phyloP scores from a whole-genome alignment of 2,797 vertebrate genomes.

The Notoglanidium macrostoma region DNA sequence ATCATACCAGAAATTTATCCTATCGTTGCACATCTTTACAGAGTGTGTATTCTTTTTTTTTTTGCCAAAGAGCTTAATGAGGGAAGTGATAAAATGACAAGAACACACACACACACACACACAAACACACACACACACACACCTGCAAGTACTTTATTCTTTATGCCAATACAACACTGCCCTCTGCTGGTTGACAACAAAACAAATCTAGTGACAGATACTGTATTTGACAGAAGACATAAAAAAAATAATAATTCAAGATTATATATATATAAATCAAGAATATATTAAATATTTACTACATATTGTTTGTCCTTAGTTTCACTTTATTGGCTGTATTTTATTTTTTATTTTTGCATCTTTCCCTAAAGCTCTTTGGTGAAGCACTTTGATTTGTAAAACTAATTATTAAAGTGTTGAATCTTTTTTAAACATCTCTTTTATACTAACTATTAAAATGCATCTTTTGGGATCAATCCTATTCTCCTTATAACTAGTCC shows the following conservation, averaged over 20 bases:
- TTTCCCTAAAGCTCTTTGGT: not conserved
- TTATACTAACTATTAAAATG: not conserved
- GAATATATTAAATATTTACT: not conserved
- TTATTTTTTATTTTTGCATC: not conserved
- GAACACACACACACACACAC: constrained; percentile 10
- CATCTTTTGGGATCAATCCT: not conserved
- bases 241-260: too few species aligned
- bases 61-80: not conserved
- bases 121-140: not conserved
- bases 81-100: not conserved
- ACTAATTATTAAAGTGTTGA: not conserved
- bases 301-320: not conserved
- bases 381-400: not conserved
- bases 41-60: not conserved
- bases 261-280: not conserved
- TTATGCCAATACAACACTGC: constrained; percentile 63
- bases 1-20: not conserved
- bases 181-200: constrained; percentile 69
- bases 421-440: not conserved
- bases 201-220: not conserved
- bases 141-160: not conserved
- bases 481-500: not conserved
- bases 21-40: not conserved
- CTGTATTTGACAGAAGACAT: not conserved
- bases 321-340: not conserved